Conservation (phyloP, 2,113 vertebrate genomes). For the Grantiella picta region DNA sequence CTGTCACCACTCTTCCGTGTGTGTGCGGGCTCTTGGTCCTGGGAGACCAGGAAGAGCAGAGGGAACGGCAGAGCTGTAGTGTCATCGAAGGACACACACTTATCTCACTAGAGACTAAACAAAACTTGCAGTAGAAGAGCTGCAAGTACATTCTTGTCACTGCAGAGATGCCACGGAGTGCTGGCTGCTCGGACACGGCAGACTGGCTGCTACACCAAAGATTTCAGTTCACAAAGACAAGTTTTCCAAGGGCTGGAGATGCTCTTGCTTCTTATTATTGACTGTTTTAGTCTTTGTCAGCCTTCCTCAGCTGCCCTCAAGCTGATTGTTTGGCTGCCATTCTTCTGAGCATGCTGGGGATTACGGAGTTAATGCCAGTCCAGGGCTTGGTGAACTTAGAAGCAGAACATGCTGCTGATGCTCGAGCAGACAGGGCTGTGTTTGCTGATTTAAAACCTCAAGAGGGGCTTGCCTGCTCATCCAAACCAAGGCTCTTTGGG, state of each 20-base stretch:
- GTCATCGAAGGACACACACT: rapidly evolving
- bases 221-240: neutral
- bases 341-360: neutral
- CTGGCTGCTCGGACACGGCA: rapidly evolving
- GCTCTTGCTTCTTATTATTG: neutral
- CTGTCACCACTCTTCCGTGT: rapidly evolving
- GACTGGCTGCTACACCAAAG: slow-evolving; percentile 14
- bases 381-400: neutral
- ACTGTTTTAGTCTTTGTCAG: neutral
- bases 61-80: neutral
- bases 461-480: neutral
- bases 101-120: neutral
- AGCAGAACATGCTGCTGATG: neutral
- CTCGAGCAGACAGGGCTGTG: neutral
- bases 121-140: neutral
- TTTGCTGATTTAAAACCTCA: neutral
- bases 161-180: neutral
- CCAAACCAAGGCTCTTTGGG: neutral
- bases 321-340: neutral
- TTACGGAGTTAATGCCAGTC: neutral
- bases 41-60: neutral
- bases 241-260: neutral
- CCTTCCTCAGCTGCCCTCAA: neutral
- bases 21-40: rapidly evolving
- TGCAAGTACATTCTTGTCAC: neutral